Evolutionary conservation across 2,797 vertebrate genomes (phyloP), one percentile per base, ranked within the genome.

Genomic region (Miichthys miiuy): DNA sequence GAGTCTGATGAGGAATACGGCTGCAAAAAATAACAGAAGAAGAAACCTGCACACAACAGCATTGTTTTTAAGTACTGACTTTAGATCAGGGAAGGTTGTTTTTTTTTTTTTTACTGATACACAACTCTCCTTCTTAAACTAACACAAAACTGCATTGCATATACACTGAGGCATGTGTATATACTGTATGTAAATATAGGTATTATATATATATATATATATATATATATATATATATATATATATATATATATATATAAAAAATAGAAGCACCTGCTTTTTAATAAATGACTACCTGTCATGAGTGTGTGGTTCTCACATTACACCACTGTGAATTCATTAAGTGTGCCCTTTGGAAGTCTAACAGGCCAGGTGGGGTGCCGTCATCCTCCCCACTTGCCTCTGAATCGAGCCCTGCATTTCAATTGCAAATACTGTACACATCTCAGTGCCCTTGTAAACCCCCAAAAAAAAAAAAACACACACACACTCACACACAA

Each of bases 321-420:
- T 88, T 77, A 87, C 78, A 67, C 70, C 75, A 4, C 83, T 83
- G 89, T 86, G 88, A 91, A 90, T 91, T 93, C 72, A 93, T 94
- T 91, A 92, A 82, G 54, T 77, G 72, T 87, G 85, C 82, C 90
- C 90, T 92, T 89, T 90, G 84, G 90, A 91, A 79, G 87, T 86
- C 87, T 88, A 79, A 81, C 18, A 77, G 82, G 62, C 82, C 88
- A 90, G 89, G 87, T 90, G 86, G 87, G 93, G 87, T 50, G 92
- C 88, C 70, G 70, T 91, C 91, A 87, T 72, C 87, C 68, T 64
- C 69, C 72, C 55, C 71, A 38, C 34, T 38, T 50, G 34, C 83
- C 78, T 88, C 68, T 46, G 68, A 86, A 73, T 85, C 63, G 68
- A 34, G 2, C 74, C 62, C 73, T 30, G 66, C 83, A 90, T 92